Percentiles rank a stretch among this genome's conserved stretches.
phyloP scores from a whole-genome alignment of 1,140 invertebrate species.

The Dinoponera quadriceps region DNA sequence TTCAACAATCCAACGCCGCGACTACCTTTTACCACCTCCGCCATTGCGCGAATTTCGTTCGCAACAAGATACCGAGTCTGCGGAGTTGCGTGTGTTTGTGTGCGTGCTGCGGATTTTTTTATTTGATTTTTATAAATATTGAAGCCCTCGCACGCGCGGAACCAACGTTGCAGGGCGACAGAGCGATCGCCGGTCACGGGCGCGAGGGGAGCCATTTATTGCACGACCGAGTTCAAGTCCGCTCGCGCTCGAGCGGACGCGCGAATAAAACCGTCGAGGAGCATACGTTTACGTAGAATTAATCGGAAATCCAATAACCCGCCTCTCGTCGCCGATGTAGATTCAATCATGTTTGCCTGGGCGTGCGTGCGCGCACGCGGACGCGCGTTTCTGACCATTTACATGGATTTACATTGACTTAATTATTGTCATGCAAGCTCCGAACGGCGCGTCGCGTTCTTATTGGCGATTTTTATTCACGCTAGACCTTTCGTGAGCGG shows the following conservation, averaged over 20 bases:
- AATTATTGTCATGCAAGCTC: conserved; percentile 50
- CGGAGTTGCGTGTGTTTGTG: neutral
- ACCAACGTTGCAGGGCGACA: conserved; percentile 19
- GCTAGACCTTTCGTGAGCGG: neutral
- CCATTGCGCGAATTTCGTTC: neutral
- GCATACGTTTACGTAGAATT: conserved; percentile 61
- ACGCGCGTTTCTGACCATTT: conserved; percentile 51
- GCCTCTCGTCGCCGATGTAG: conserved; percentile 54
- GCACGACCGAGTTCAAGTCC: conserved; percentile 51
- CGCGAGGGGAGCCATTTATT: conserved; percentile 37
- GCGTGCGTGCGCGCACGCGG: conserved; percentile 11
- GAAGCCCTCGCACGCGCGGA: conserved; percentile 7
- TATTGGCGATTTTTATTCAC: conserved; percentile 12
- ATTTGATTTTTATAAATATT: conserved; percentile 55
- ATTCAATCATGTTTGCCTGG: conserved; percentile 54
- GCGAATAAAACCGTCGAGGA: conserved; percentile 58
- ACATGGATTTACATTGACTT: conserved; percentile 59
- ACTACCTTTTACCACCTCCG: conserved; percentile 19
- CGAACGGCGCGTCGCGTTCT: conserved; percentile 24
- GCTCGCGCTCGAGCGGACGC: conserved; percentile 36
- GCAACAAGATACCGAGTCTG: conserved; percentile 46
- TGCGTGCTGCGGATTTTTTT: conserved; percentile 14
- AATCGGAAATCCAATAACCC: conserved; percentile 60
- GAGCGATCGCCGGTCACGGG: conserved; percentile 30
- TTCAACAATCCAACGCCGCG: conserved; percentile 4